Evolutionary conservation across 2,113 vertebrate genomes (phyloP).

Genomic region (Neopipo cinnamomea): DNA sequence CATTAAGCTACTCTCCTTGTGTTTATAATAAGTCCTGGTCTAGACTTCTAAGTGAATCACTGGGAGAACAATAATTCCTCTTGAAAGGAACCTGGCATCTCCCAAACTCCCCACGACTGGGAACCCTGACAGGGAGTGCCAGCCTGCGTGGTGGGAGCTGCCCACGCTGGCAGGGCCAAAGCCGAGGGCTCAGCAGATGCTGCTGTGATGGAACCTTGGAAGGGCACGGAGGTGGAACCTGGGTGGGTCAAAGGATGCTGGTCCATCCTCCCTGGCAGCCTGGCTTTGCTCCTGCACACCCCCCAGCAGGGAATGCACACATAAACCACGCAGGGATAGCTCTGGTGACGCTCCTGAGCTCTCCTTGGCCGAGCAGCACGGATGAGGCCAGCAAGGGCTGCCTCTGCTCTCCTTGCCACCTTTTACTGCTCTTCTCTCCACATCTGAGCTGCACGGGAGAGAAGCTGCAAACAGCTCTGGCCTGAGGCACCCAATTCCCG

Average conservation of each 20-base stretch:
- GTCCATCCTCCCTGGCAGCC: not conserved
- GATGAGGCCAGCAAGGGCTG: not conserved
- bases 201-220: not conserved
- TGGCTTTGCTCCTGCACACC: not conserved
- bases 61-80: not conserved
- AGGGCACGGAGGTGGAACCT: not conserved
- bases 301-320: fast-evolving
- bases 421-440: not conserved
- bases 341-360: not conserved
- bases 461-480: not conserved
- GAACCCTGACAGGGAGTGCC: not conserved
- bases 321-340: fast-evolving
- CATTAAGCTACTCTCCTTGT: not conserved
- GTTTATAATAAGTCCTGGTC: not conserved
- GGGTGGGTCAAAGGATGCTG: not conserved
- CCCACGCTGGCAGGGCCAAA: not conserved
- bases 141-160: not conserved
- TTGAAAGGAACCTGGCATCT: not conserved
- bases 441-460: not conserved
- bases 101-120: not conserved
- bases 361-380: not conserved
- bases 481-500: not conserved
- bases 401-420: not conserved
- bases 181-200: not conserved
- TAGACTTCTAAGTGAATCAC: not conserved